Evolutionary conservation across 2,888 invertebrate genomes (phyloP), one percentile per base, ranked within the genome.

Genomic region (Sphaerophoria taeniata): DNA sequence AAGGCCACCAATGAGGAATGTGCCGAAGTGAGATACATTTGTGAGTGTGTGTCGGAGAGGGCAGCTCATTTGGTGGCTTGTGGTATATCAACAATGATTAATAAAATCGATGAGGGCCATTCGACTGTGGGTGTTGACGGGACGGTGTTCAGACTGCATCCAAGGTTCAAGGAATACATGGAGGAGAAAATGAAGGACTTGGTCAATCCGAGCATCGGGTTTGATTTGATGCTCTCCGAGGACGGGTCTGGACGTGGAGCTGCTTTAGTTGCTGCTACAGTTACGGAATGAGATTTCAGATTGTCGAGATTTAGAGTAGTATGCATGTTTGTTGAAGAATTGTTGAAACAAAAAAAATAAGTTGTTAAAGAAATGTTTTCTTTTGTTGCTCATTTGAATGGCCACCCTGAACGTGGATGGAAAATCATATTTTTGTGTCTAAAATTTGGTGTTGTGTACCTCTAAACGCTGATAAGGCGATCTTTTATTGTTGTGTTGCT

Each of bases 81-180:
- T 63, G 98, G 97, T 53, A 94, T 97, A 81, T 96, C 98, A 7
- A 95, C 95, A 34, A 93, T 99, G 55, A 94, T 99, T 87, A 97
- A 98, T 92, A 97, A 97, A 93, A 98, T 99, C 94, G 93, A 94
- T 75, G 96, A 97, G 89, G 94, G 95, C n/a, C 94, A 94, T 87
- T 96, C 98, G 69, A 97, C 98, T 1, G 97, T 99, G 60, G 99
- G 98, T 82, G 97, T 99, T 88, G 99, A 99, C 92, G 99, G 99
- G 72, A 98, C 98, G 71, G 97, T 99, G 3, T 99, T 98, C 93
- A 95, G 98, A 88, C 97, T 96, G 93, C 99, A 99, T 92, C 99
- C 99, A 0, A 96, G 97, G 92, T 99, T 99, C 94, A 97, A 98
- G 92, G 94, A 96, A 90, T 95, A 98, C 89, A 98, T 99, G 97